phyloP scores from a whole-genome alignment of 1,140 invertebrate genomes.

The Ylistrum balloti region DNA sequence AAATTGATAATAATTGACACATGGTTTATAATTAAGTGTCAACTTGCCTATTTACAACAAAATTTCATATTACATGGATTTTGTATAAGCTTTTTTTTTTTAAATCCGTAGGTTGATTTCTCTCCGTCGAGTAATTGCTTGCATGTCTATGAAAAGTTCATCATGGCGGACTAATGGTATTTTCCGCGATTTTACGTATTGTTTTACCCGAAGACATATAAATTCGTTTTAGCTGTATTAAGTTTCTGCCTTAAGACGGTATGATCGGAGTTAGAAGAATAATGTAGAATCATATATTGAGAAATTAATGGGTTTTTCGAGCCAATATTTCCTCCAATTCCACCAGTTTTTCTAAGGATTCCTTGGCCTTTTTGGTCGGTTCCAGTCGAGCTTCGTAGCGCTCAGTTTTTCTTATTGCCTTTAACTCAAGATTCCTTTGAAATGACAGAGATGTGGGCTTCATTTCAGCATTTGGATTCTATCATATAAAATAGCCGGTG shows the following conservation, averaged over 20 bases:
- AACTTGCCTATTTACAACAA: not conserved
- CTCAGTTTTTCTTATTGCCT: constrained; percentile 27
- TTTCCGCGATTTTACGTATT: not conserved
- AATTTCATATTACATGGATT: not conserved
- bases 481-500: not conserved
- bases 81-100: not conserved
- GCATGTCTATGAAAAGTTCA: constrained; percentile 15
- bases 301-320: constrained; percentile 34
- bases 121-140: not conserved
- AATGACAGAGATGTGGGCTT: not conserved
- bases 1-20: not conserved
- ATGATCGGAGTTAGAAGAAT: constrained; percentile 17
- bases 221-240: constrained; percentile 30
- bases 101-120: not conserved
- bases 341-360: not conserved
- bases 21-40: not conserved
- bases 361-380: not conserved
- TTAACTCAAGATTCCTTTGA: constrained; percentile 1
- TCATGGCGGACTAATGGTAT: not conserved
- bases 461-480: not conserved
- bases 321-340: constrained; percentile 38
- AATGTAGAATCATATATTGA: not conserved
- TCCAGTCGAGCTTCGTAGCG: not conserved
- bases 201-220: constrained; percentile 14
- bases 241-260: constrained; percentile 23